Percentiles rank a stretch among this genome's conserved stretches.
These are phyloP conservation scores for pig (Sus scrofa) DNA, from an alignment of 2,113 vertebrate species.

Conservation along the genomic window T2T-Sscrofa CM000828.6:43839501-43840000, in stretches of 20 bases:
- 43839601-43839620: neutral
- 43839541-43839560: no score
- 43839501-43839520: no score
- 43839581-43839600: neutral
- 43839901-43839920: neutral
- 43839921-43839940: conserved; percentile 48
- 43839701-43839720: neutral
- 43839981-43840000: conserved; percentile 60
- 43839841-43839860: no score
- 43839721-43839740: conserved; percentile 27
- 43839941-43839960: conserved; percentile 48
- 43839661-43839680: neutral
- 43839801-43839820: no score
- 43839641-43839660: neutral
- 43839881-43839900: neutral
- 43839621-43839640: conserved; percentile 38
- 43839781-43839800: no score
- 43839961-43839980: conserved; percentile 46
- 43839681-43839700: neutral
- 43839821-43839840: no score
- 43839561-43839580: no score
- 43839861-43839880: neutral
- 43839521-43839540: no score
- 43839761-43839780: no score
- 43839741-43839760: neutral